Base-by-base conservation (phyloP, 1,140 invertebrate genomes). In the Magallana gigas region DNA sequence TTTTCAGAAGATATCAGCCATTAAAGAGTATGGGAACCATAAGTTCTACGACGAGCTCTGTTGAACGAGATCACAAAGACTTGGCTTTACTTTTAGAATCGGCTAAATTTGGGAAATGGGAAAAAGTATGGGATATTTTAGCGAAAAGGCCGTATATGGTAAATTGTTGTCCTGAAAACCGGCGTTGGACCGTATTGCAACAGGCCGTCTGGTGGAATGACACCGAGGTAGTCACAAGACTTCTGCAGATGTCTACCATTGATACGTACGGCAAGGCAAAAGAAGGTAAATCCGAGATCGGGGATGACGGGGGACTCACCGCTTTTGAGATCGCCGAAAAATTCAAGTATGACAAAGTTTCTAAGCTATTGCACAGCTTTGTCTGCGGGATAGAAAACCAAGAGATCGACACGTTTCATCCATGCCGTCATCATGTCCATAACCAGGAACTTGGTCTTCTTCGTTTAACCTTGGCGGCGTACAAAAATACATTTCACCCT, bases 141-240 rank as follows among this genome's bases (percentile, higher is more conserved):
- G 76, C 83, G 16, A 57, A 81, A 14, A 88, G 82, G 58, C 36
- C 83, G 5, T 81, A 56, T 80, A 56, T 88, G 8, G 18, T 88
- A 16, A 88, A 88, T 56, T 57, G 59, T n/a, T 76, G 76, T 56
- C 87, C 87, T 48, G 87, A 88, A 58, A 76, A 88, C 36, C 16
- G 87, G 3, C 64, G 87, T n/a, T 88, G 87, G 87, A 83, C 83
- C 8, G 58, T 88, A 1, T 16, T 88, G 12, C 83, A 85, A 8
- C 87, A 88, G 81, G 87, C 87, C 6, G 87, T 88, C 9, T 88
- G 71, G 64, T 81, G 58, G 57, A 85, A 85, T 58, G 56, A 88
- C 12, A 12, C 16, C 1, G 58, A 29, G 11, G 83, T 62, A 7
- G 11, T 88, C n/a, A 81, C 58, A 18, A 88, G 18, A 14, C 16